phyloP scores from a whole-genome alignment of 2,797 vertebrate species.

The Leptoclinus maculatus region DNA sequence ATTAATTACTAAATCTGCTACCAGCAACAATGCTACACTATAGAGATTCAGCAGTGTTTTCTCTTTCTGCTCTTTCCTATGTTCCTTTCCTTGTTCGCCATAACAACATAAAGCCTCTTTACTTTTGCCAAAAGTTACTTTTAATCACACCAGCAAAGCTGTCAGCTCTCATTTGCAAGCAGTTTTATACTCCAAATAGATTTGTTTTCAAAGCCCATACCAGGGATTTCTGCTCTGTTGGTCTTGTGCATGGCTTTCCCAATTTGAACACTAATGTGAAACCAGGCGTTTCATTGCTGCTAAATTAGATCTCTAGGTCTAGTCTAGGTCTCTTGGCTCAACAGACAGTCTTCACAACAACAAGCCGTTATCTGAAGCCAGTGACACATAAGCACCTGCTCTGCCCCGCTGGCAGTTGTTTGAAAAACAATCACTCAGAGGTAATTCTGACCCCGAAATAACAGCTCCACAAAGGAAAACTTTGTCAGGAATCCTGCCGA shows the following conservation, averaged over 20 bases:
- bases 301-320: slow-evolving; percentile 47
- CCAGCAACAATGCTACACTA: neutral
- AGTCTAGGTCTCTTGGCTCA: slow-evolving; percentile 17
- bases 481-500: slow-evolving; percentile 27
- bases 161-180: slow-evolving; percentile 29
- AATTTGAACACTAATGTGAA: slow-evolving; percentile 34
- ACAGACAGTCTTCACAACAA: slow-evolving; percentile 27
- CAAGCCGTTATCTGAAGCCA: slow-evolving; percentile 23
- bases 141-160: slow-evolving; percentile 51
- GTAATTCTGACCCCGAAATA: slow-evolving; percentile 18
- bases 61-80: slow-evolving; percentile 5
- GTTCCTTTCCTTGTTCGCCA: slow-evolving; percentile 36
- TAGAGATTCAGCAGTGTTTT: slow-evolving; percentile 6
- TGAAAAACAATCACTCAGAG: slow-evolving; percentile 42
- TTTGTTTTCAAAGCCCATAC: slow-evolving; percentile 17
- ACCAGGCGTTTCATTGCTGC: slow-evolving; percentile 33
- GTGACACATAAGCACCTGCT: slow-evolving; percentile 26
- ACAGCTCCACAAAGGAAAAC: slow-evolving; percentile 19
- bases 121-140: slow-evolving; percentile 33
- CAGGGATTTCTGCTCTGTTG: slow-evolving; percentile 22
- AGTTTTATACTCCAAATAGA: slow-evolving; percentile 37
- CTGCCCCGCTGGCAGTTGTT: slow-evolving; percentile 25
- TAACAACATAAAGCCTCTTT: slow-evolving; percentile 23
- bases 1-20: neutral
- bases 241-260: neutral